Conservation (phyloP, 2,888 invertebrate genomes). For the Cephus rjabovi region DNA sequence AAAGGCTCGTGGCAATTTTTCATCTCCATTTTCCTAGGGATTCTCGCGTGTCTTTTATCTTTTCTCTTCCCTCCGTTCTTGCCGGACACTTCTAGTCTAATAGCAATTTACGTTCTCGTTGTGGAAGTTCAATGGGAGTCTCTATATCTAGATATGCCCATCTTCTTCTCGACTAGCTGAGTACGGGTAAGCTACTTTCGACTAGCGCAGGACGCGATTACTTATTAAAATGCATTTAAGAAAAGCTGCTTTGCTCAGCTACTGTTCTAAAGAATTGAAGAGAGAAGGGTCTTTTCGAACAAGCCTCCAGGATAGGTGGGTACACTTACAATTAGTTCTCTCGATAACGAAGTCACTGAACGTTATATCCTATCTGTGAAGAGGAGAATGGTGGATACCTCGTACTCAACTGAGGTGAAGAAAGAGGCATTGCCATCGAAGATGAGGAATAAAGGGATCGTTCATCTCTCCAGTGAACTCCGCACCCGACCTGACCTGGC, state of each 20-base stretch:
- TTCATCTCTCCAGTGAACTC: slow-evolving; percentile 24
- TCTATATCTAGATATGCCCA: neutral
- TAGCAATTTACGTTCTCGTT: neutral
- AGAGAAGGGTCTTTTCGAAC: neutral
- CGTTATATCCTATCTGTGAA: neutral
- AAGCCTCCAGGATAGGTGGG: neutral
- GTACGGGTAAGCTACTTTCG: neutral
- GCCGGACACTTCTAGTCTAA: slow-evolving; percentile 6
- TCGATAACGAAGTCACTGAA: neutral
- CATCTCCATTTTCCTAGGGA: slow-evolving; percentile 10
- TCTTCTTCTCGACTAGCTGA: neutral
- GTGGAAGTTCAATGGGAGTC: neutral
- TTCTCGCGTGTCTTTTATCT: slow-evolving; percentile 5
- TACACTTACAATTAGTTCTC: neutral
- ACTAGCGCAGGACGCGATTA: neutral
- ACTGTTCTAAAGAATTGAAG: neutral
- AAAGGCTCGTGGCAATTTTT: slow-evolving; percentile 4
- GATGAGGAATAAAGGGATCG: slow-evolving; percentile 15
- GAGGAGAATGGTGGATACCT: neutral
- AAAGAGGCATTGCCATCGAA: neutral
- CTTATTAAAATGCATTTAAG: neutral
- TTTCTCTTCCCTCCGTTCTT: neutral
- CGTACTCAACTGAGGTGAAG: neutral
- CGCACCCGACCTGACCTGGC: slow-evolving; percentile 25
- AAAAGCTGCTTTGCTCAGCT: neutral